A percentile compares a stretch with the other conserved stretches of the same genome.
Conservation (phyloP, 2,888 invertebrate genomes). For the Monopis laevigella region DNA sequence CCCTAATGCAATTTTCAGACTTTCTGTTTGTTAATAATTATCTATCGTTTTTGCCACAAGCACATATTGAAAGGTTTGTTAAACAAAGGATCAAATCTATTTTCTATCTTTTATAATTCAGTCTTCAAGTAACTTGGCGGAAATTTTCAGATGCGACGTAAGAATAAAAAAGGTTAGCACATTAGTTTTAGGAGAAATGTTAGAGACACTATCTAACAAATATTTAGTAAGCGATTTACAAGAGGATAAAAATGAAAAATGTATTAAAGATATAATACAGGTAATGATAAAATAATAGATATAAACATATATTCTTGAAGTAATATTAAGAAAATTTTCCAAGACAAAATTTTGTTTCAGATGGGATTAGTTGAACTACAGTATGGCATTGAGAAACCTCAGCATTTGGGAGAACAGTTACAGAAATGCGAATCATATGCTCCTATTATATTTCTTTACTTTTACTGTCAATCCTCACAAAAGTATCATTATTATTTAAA, state of each 20-base stretch:
- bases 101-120: not conserved
- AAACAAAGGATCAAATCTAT: not conserved
- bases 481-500: slow-evolving; percentile 30
- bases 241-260: slow-evolving; percentile 23
- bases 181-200: slow-evolving; percentile 43
- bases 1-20: slow-evolving; percentile 41
- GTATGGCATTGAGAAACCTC: slow-evolving; percentile 41
- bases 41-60: slow-evolving; percentile 42
- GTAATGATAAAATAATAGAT: slow-evolving; percentile 27
- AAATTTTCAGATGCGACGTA: slow-evolving; percentile 35
- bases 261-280: slow-evolving; percentile 42
- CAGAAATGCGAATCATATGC: slow-evolving; percentile 46
- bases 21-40: slow-evolving; percentile 42
- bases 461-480: slow-evolving; percentile 53
- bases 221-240: slow-evolving; percentile 33
- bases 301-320: not conserved
- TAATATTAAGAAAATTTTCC: not conserved
- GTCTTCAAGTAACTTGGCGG: too few species aligned
- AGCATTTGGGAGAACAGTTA: slow-evolving; percentile 37
- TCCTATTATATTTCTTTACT: slow-evolving; percentile 52
- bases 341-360: slow-evolving; percentile 26
- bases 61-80: slow-evolving; percentile 38
- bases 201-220: slow-evolving; percentile 42
- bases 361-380: slow-evolving; percentile 49
- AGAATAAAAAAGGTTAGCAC: slow-evolving; percentile 46